These are phyloP conservation scores for Scaptomyza parva DNA, from an alignment of 2,888 invertebrate genomes.

Conservation along the genomic window DNA sequence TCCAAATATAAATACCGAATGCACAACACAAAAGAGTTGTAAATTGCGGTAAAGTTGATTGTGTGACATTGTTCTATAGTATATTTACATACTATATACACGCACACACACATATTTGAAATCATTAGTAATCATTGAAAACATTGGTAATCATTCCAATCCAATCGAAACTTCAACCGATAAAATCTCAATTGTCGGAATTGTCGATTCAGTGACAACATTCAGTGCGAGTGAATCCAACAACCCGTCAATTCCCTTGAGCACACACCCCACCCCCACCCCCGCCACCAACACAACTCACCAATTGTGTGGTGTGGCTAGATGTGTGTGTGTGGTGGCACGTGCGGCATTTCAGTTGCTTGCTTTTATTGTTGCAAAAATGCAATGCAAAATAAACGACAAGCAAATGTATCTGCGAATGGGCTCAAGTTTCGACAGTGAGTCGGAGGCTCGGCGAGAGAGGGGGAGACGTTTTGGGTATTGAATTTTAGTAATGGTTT, in stretches of 20 bases:
- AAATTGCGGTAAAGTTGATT: constrained; percentile 36
- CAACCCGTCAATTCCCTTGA: constrained; percentile 1
- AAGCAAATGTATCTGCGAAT: constrained; percentile 22
- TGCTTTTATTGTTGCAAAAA: constrained; percentile 26
- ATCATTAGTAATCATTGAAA: constrained; percentile 48
- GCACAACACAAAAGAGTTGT: neutral
- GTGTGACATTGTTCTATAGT: constrained; percentile 1
- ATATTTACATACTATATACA: too few relatives aligned
- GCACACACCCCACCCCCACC: too few relatives aligned
- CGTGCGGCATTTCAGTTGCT: constrained; percentile 35
- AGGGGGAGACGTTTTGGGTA: neutral
- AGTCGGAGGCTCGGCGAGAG: too few relatives aligned
- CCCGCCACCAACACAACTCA: too few relatives aligned
- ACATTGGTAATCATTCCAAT: constrained; percentile 38
- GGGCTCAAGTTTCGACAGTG: neutral
- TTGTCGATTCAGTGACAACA: constrained; percentile 56
- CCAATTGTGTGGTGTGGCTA: neutral
- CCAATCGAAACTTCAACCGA: constrained; percentile 29
- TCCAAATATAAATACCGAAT: neutral
- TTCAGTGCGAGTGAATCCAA: constrained; percentile 5
- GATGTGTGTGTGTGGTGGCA: constrained; percentile 17
- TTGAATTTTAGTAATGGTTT: neutral
- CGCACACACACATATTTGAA: too few relatives aligned
- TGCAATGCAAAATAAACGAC: constrained; percentile 36
- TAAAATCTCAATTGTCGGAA: constrained; percentile 56